Evolutionary conservation across 2,888 invertebrate genomes (phyloP), one percentile per base, ranked within the genome.

Genomic region (Allygus modestus): DNA sequence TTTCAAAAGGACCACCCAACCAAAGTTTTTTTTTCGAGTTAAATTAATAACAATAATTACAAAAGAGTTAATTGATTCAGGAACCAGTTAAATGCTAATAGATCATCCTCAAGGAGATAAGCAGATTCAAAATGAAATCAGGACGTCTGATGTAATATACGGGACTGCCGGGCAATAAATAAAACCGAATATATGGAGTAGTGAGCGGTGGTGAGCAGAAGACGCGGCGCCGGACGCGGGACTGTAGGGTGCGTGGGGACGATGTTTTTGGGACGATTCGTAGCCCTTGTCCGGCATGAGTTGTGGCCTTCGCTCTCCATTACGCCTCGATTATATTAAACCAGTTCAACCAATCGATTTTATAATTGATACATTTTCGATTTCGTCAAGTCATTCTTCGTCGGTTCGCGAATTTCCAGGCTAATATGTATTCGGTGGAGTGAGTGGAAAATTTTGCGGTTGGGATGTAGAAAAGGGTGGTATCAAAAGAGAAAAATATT

Each of bases 351-450:
- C 77, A 51, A 51, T 77, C 51, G 77, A 77, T 73, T 82, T 73
- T 83, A 83, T 83, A 83, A 83, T 83, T 83, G 83, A 83, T 83
- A 83, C 73, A 71, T 83, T 83, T 83, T 73, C 73, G 71, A 71
- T 83, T 83, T 83, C 73, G 83, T 83, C 83, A 73, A 83, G 51
- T 83, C n/a, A 51, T n/a, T 28, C 46, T 2, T 28, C 33, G 33
- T 5, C 69, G 31, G 69, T 28, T 61, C 26, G 69, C 69, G n/a
- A 33, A 33, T 69, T 69, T 31, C 31, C 37, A n/a, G n/a, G n/a
- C n/a, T n/a, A n/a, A n/a, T n/a, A n/a, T n/a, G n/a, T n/a, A n/a
- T n/a, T 37, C 7, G 37, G 37, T 37, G 11, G 4, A 46, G 46
- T 15, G 17, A 2, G 1, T 46, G 9, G 12, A 46, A 46, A 46